Percentiles rank a stretch among this genome's conserved stretches.
These are phyloP conservation scores for Diadumene lineata DNA, from an alignment of 92 coral and sea anemone species.

Conservation along the genomic window DNA sequence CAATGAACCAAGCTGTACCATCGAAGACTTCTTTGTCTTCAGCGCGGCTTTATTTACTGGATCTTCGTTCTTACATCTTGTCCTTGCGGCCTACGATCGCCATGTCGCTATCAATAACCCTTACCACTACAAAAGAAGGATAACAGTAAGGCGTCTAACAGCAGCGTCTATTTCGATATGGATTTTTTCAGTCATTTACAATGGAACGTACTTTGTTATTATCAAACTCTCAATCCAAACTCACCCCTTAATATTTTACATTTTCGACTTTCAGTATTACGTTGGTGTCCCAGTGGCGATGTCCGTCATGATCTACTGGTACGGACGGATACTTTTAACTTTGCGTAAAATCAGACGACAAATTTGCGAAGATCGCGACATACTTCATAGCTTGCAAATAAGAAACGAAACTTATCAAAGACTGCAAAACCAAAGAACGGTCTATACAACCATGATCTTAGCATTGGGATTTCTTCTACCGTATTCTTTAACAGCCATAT, in stretches of 20 bases:
- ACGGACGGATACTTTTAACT: background rate
- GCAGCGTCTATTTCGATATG: background rate
- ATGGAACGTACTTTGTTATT: background rate
- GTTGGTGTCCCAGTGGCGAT: background rate
- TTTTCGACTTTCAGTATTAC: background rate
- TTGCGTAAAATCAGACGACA: background rate
- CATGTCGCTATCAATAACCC: conserved; percentile 7
- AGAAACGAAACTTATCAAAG: background rate
- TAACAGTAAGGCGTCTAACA: conserved; percentile 1
- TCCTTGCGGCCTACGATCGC: background rate
- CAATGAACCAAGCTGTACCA: background rate
- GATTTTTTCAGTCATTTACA: background rate
- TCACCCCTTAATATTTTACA: background rate
- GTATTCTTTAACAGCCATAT: no score
- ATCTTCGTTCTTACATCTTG: background rate
- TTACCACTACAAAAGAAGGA: background rate
- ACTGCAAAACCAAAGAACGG: background rate
- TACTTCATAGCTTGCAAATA: background rate
- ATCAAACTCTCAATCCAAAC: background rate
- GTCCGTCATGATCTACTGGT: background rate
- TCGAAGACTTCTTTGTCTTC: background rate
- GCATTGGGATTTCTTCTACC: background rate
- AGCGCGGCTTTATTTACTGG: background rate
- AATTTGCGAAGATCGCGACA: background rate
- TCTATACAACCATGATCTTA: background rate